phyloP scores from a whole-genome alignment of 2,888 invertebrate genomes.

The Corythucha ciliata region DNA sequence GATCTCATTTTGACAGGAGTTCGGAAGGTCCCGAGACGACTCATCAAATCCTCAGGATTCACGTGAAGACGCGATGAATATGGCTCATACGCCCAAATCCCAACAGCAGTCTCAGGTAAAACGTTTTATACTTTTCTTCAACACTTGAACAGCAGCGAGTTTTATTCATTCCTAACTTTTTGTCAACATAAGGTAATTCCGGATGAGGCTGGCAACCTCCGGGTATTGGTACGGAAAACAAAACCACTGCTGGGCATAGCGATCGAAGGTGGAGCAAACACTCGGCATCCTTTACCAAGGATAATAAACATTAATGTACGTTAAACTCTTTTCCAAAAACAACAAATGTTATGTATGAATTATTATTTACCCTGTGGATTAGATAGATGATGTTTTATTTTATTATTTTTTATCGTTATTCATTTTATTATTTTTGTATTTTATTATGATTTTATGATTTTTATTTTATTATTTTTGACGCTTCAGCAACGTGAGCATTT shows the following conservation, averaged over 20 bases:
- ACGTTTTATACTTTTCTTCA: background rate
- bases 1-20: constrained; percentile 26
- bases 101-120: constrained; percentile 26
- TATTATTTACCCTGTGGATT: too few relatives aligned
- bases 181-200: constrained; percentile 52
- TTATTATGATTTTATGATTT: too few relatives aligned
- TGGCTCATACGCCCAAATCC: constrained; percentile 22
- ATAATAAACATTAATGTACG: constrained; percentile 94
- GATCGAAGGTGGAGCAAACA: constrained; percentile 94
- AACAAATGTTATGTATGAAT: too few relatives aligned
- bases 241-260: constrained; percentile 93
- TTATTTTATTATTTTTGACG: too few relatives aligned
- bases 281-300: constrained; percentile 85
- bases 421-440: too few relatives aligned
- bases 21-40: constrained; percentile 28
- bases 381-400: too few relatives aligned
- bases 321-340: too few relatives aligned
- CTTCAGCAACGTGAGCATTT: too few relatives aligned
- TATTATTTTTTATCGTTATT: too few relatives aligned
- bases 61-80: constrained; percentile 25
- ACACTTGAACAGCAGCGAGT: background rate
- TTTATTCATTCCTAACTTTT: background rate
- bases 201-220: constrained; percentile 79
- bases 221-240: constrained; percentile 83
- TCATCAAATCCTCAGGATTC: constrained; percentile 22